Evolutionary conservation across 2,888 invertebrate species (phyloP), one percentile per base, ranked within the genome.

Genomic region (Onchidella celtica): DNA sequence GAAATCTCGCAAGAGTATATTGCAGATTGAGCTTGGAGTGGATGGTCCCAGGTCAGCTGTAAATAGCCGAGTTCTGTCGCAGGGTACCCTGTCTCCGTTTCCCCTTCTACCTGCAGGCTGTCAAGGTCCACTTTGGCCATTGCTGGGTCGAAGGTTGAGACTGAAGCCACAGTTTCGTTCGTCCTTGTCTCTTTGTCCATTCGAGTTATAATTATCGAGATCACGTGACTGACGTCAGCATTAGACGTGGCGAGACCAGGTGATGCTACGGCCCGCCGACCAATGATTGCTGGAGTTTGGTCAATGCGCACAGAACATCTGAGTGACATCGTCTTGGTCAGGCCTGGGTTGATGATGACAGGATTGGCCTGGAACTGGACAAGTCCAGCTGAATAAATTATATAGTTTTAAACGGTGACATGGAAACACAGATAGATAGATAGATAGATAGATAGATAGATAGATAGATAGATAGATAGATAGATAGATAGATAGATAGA

Each of bases 31-130:
- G 21, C 55, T 24, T n/a, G 17, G 3, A 27, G 34, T 1, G 77
- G 77, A n/a, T 57, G 27, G 17, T 29, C 34, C 77, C 77, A 77
- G 14, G 55, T 77, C 2, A 77, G 14, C 29, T 32, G 14, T 4
- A 77, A 57, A 24, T 77, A 77, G 6, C 77, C 77, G 32, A 36
- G 66, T 68, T 77, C 66, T 2, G 66, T 36, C 2, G n/a, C 9
- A 24, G 68, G 2, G 21, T 66, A 68, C 6, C 66, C 66, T 57
- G 66, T 27, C 11, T 66, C 24, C 38, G 47, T 17, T 3, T 24
- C 11, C 0, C 77, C 77, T 6, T 77, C 57, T 11, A 77, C 77
- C 47, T 21, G 24, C 17, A 66, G 29, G 3, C 55, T 55, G n/a
- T 40, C 68, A 32, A n/a, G 29, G 47, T 66, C 55, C 32, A 17